Conservation (phyloP, 1,140 invertebrate genomes). For the Hyles euphorbiae region DNA sequence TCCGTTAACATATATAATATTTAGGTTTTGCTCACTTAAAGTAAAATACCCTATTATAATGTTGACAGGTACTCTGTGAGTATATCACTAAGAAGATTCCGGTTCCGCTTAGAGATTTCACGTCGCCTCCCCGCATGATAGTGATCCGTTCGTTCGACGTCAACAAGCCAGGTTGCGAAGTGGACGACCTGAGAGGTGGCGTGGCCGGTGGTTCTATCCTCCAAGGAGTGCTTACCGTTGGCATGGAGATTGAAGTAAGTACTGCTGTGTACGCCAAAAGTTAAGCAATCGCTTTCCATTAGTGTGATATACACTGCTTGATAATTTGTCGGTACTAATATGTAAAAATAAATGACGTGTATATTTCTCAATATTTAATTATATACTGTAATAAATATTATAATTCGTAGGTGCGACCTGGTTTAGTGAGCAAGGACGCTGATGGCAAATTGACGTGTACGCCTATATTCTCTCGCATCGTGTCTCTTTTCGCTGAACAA, state of each 20-base stretch:
- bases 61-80: constrained; percentile 90
- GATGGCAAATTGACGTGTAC: constrained; percentile 97
- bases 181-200: constrained; percentile 98
- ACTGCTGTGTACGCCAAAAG: not conserved
- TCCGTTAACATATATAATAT: no score
- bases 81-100: constrained; percentile 99
- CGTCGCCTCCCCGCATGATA: constrained; percentile 96
- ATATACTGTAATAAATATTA: not conserved
- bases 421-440: constrained; percentile 96
- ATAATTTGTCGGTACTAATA: no score
- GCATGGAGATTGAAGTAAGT: constrained; percentile 79
- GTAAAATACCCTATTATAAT: no score
- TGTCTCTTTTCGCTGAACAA: constrained; percentile 99
- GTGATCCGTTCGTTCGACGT: constrained; percentile 99
- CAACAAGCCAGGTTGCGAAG: constrained; percentile 99
- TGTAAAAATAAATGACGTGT: no score
- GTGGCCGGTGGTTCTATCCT: constrained; percentile 99
- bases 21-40: no score
- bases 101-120: constrained; percentile 95
- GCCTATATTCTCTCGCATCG: constrained; percentile 97
- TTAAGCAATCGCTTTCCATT: no score
- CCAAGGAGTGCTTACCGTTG: constrained; percentile 94
- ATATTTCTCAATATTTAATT: no score
- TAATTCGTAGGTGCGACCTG: constrained; percentile 94
- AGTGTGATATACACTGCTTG: no score